Conservation (phyloP, 2,797 vertebrate species). For the Tauraco hartlaubi region DNA sequence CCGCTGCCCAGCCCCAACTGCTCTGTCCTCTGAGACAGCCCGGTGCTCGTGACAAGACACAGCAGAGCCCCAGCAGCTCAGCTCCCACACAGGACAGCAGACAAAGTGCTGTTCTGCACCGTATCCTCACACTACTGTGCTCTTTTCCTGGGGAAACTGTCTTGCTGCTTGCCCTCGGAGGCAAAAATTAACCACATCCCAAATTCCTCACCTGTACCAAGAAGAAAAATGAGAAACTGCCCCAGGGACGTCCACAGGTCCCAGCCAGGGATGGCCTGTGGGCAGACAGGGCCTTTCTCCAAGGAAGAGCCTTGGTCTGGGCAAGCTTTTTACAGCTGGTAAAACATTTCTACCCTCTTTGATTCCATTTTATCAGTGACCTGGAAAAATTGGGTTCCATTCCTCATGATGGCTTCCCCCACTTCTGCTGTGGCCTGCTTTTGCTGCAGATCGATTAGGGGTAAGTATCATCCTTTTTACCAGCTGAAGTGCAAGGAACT, state of each 20-base stretch:
- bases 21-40: neutral
- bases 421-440: neutral
- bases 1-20: neutral
- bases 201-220: neutral
- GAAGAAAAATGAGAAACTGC: neutral
- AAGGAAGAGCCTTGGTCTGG: neutral
- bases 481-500: slow-evolving; percentile 30
- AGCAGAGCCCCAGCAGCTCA: neutral
- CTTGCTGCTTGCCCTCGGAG: neutral
- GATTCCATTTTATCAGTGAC: neutral
- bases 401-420: neutral
- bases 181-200: neutral
- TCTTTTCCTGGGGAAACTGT: neutral
- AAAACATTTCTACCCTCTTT: neutral
- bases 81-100: fast-evolving
- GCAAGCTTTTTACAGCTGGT: neutral
- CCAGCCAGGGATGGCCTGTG: neutral
- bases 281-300: neutral
- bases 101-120: neutral
- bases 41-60: neutral
- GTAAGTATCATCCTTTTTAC: slow-evolving; percentile 56
- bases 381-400: slow-evolving; percentile 39
- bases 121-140: fast-evolving
- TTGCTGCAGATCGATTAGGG: slow-evolving; percentile 44
- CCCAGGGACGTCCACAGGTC: neutral